phyloP scores from a whole-genome alignment of 2,888 invertebrate species.

The Augochlorella aurata region DNA sequence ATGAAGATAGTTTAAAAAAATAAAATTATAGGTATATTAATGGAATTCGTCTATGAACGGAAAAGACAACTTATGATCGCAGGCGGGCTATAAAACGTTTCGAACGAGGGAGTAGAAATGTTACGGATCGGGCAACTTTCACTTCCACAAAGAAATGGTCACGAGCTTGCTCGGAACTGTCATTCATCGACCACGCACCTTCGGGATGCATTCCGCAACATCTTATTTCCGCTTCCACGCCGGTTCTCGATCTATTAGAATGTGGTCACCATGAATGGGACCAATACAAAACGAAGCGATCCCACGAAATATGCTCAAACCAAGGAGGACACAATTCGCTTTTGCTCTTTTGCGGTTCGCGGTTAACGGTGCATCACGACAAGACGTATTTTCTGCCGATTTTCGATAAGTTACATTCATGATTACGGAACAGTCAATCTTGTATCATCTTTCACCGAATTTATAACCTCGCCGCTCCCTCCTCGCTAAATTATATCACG shows the following conservation, averaged over 20 bases:
- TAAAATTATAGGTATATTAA: too few relatives aligned
- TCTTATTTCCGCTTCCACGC: neutral
- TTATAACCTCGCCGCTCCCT: neutral
- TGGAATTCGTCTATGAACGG: too few relatives aligned
- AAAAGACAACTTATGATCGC: neutral
- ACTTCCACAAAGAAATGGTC: neutral
- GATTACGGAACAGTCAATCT: neutral
- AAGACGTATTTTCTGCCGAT: neutral
- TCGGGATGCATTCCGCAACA: neutral
- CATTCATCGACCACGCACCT: neutral
- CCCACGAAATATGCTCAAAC: conserved; percentile 1
- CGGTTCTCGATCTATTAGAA: neutral
- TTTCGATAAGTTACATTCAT: conserved; percentile 7
- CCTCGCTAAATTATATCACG: neutral
- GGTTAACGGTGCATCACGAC: conserved; percentile 18
- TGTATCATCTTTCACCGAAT: neutral
- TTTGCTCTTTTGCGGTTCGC: conserved; percentile 12
- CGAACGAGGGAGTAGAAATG: neutral
- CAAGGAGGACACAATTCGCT: neutral
- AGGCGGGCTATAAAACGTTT: neutral
- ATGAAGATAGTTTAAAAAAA: too few relatives aligned
- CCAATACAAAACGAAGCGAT: conserved; percentile 20
- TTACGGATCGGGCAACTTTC: neutral
- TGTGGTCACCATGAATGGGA: neutral
- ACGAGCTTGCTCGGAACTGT: neutral